Conservation (phyloP, 2,888 invertebrate species). For the Caenorhabditis doughertyi region DNA sequence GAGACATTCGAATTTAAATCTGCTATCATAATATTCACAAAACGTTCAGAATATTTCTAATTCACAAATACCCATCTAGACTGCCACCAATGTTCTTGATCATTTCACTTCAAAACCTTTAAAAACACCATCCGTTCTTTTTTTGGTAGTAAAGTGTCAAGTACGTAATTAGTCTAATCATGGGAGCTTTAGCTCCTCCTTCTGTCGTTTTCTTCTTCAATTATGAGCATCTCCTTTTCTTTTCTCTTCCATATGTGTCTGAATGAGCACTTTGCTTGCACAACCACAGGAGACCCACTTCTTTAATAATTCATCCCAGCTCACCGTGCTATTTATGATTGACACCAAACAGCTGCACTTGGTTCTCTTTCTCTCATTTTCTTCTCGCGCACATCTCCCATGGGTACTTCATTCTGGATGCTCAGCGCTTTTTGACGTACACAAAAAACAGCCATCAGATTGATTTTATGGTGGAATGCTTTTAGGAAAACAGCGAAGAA, state of each 20-base stretch:
- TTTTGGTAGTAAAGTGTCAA: slow-evolving; percentile 47
- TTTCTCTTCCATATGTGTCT: slow-evolving; percentile 37
- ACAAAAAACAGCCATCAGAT: slow-evolving; percentile 53
- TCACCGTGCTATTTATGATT: slow-evolving; percentile 56
- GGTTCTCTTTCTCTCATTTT: slow-evolving; percentile 37
- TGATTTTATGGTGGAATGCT: slow-evolving; percentile 60
- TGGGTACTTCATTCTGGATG: slow-evolving; percentile 56
- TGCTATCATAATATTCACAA: too few relatives aligned
- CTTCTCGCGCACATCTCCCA: slow-evolving; percentile 40
- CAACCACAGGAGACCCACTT: slow-evolving; percentile 28
- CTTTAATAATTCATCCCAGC: slow-evolving; percentile 54
- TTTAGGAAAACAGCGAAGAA: slow-evolving; percentile 24
- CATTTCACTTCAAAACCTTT: slow-evolving; percentile 10
- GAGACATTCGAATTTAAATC: too few relatives aligned
- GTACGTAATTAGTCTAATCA: slow-evolving; percentile 50
- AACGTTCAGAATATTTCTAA: too few relatives aligned
- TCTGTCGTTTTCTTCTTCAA: slow-evolving; percentile 27
- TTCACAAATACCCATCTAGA: not conserved
- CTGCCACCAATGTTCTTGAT: not conserved
- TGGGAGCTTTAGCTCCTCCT: slow-evolving; percentile 2
- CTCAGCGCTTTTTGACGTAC: slow-evolving; percentile 43
- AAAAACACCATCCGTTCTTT: slow-evolving; percentile 30
- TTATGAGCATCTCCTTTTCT: slow-evolving; percentile 15
- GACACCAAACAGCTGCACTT: slow-evolving; percentile 62
- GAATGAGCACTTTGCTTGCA: slow-evolving; percentile 33